phyloP scores from a whole-genome alignment of 2,888 invertebrate genomes.

The Drosophila gaucha region DNA sequence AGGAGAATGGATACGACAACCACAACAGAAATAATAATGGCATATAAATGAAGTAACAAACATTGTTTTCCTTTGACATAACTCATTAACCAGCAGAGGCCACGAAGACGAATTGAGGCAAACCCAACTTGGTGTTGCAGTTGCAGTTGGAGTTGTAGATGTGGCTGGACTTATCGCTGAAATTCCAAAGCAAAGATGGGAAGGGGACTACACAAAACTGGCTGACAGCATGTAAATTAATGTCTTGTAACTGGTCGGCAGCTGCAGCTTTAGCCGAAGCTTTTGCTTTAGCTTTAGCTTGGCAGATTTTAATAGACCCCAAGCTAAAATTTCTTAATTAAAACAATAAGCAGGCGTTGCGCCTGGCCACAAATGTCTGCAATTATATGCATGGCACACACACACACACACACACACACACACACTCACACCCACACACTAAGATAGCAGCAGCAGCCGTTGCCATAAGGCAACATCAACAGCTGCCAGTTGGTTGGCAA shows the following conservation, averaged over 20 bases:
- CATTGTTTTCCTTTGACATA: constrained; percentile 83
- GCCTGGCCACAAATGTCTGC: constrained; percentile 70
- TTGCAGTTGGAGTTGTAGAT: constrained; percentile 4
- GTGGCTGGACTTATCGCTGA: background rate
- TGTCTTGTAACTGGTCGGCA: constrained; percentile 37
- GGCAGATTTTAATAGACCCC: constrained; percentile 66
- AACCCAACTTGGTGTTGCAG: constrained; percentile 21
- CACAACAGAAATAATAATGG: constrained; percentile 78
- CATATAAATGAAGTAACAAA: constrained; percentile 82
- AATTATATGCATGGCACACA: constrained; percentile 72
- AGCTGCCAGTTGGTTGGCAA: constrained; percentile 64
- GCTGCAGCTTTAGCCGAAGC: constrained; percentile 12
- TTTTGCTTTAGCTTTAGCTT: constrained; percentile 12
- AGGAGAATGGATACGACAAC: constrained; percentile 40
- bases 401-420: background rate
- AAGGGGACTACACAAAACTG: constrained; percentile 17
- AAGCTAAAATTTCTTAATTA: constrained; percentile 75
- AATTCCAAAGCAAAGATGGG: constrained; percentile 12
- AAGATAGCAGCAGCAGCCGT: background rate
- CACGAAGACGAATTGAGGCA: constrained; percentile 52
- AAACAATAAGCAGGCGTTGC: constrained; percentile 70
- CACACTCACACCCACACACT: background rate
- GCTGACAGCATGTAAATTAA: constrained; percentile 53
- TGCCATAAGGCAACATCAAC: constrained; percentile 51
- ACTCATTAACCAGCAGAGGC: constrained; percentile 81